These are phyloP conservation scores for Platerodrilus igneus DNA, from an alignment of 2,888 invertebrate genomes.

Conservation along the genomic window DNA sequence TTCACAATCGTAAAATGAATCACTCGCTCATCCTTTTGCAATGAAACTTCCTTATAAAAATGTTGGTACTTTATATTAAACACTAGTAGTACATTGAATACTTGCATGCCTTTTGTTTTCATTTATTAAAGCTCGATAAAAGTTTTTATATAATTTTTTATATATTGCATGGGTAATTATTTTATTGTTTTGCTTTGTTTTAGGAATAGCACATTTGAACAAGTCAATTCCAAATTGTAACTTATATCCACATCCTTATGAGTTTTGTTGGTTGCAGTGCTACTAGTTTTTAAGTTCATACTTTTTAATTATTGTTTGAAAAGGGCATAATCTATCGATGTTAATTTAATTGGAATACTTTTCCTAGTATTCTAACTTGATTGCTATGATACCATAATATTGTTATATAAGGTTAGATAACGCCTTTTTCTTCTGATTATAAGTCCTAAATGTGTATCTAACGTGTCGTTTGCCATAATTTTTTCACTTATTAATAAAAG, in stretches of 20 bases:
- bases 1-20: too few relatives aligned
- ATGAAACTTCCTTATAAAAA: too few relatives aligned
- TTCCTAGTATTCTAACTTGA: too few relatives aligned
- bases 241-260: neutral
- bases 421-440: too few relatives aligned
- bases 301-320: slow-evolving; percentile 7
- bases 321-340: too few relatives aligned
- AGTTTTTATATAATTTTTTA: too few relatives aligned
- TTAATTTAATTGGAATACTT: too few relatives aligned
- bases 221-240: slow-evolving; percentile 20
- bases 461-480: slow-evolving; percentile 1
- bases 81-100: too few relatives aligned
- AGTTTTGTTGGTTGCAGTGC: slow-evolving; percentile 4
- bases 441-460: slow-evolving; percentile 8
- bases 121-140: neutral
- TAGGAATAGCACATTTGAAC: slow-evolving; percentile 12
- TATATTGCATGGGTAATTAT: slow-evolving; percentile 6
- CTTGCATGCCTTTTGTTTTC: neutral
- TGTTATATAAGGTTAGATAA: too few relatives aligned
- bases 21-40: too few relatives aligned
- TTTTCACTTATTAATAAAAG: slow-evolving; percentile 1
- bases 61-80: too few relatives aligned
- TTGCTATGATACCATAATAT: too few relatives aligned
- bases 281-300: slow-evolving; percentile 12
- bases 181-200: slow-evolving; percentile 16